Evolutionary conservation across 2,113 vertebrate genomes (phyloP).

Genomic region (Erpornis zantholeuca): DNA sequence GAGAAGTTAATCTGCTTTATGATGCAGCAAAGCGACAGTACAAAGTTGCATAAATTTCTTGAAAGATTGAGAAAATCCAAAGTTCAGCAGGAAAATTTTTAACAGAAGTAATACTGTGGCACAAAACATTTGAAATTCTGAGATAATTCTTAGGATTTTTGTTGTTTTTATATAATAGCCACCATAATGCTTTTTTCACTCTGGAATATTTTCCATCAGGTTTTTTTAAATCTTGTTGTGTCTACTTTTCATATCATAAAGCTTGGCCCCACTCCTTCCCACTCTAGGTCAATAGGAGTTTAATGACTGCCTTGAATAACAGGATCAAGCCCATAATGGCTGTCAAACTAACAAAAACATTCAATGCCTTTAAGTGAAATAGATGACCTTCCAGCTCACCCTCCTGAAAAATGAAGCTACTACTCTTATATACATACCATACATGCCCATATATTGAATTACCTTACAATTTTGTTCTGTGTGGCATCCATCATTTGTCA

Average conservation of each 20-base stretch:
- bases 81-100: background rate
- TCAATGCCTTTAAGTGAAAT: slow-evolving; percentile 35
- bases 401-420: slow-evolving; percentile 36
- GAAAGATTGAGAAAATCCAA: background rate
- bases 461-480: background rate
- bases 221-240: background rate
- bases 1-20: background rate
- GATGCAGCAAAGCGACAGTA: background rate
- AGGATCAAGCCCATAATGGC: slow-evolving; percentile 32
- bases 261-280: background rate
- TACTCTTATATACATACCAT: background rate
- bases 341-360: slow-evolving; percentile 27
- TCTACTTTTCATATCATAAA: slow-evolving; percentile 10
- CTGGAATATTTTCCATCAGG: background rate
- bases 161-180: background rate
- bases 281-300: slow-evolving; percentile 36
- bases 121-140: background rate
- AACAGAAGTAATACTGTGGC: background rate
- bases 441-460: slow-evolving; percentile 8
- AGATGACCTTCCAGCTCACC: slow-evolving; percentile 29
- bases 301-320: slow-evolving; percentile 38
- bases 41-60: background rate
- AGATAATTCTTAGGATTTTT: background rate
- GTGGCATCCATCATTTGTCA: slow-evolving; percentile 43
- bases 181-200: background rate